Evolutionary conservation across 1,140 invertebrate genomes (phyloP).

Genomic region (Calliopsis andreniformis): DNA sequence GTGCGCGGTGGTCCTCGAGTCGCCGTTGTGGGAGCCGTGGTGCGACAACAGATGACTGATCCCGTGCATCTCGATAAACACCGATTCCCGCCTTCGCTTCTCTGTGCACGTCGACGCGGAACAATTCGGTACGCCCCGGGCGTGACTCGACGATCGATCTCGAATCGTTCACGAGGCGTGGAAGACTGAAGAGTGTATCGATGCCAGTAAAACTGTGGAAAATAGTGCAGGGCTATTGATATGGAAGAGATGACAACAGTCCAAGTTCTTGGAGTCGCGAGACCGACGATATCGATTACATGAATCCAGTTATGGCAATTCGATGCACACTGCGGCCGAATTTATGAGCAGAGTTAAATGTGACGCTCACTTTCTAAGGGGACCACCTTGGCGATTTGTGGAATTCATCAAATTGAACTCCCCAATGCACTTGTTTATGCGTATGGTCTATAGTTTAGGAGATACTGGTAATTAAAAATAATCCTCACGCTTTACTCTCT

Average conservation of each 20-base stretch:
- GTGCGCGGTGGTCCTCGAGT: conserved; percentile 14
- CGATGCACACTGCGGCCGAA: not conserved
- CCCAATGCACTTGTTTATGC: too few species aligned
- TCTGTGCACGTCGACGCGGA: too few species aligned
- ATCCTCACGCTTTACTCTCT: too few species aligned
- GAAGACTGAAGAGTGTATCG: not conserved
- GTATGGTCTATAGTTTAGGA: too few species aligned
- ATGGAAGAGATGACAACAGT: not conserved
- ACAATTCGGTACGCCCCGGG: too few species aligned
- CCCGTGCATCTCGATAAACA: conserved; percentile 70
- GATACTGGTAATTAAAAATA: too few species aligned
- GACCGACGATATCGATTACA: conserved; percentile 15
- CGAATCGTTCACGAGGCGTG: not conserved
- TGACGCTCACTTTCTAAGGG: too few species aligned
- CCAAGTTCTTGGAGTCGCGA: not conserved
- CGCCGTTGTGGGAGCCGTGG: conserved; percentile 61
- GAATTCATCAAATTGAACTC: too few species aligned
- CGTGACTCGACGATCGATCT: not conserved
- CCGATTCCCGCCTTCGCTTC: not conserved
- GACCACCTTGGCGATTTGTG: too few species aligned
- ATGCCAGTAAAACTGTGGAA: conserved; percentile 4
- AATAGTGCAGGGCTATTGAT: conserved; percentile 5
- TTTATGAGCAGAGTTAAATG: too few species aligned
- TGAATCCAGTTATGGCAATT: not conserved
- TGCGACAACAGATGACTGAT: conserved; percentile 72